These are phyloP conservation scores for Helogale parvula DNA, from an alignment of 2,113 vertebrate genomes.

Conservation along the genomic window DNA sequence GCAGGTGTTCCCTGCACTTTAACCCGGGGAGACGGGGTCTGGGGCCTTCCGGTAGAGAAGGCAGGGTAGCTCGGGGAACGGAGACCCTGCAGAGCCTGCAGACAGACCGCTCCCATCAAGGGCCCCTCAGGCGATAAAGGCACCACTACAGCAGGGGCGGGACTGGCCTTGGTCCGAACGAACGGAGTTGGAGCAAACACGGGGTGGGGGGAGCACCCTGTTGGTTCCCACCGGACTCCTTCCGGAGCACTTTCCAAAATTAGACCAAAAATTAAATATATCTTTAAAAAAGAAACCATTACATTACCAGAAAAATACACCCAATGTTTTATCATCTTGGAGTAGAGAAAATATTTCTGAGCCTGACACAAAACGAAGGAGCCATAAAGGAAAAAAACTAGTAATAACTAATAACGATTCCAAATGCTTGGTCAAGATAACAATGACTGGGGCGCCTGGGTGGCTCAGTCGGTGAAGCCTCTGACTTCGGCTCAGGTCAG, in stretches of 20 bases:
- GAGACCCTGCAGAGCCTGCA: too few relatives aligned
- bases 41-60: background rate
- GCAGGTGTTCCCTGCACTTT: background rate
- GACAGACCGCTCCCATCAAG: rapidly evolving
- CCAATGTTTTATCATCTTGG: background rate
- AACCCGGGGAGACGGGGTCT: background rate
- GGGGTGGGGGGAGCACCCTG: background rate
- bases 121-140: too few relatives aligned
- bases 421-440: background rate
- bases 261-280: background rate
- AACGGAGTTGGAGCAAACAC: background rate
- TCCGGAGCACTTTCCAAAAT: background rate
- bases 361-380: background rate
- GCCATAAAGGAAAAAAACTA: background rate
- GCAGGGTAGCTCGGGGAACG: background rate
- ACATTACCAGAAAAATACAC: background rate
- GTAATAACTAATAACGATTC: background rate
- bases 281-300: background rate
- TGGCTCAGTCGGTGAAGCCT: too few relatives aligned
- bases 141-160: background rate
- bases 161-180: background rate
- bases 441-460: too few relatives aligned
- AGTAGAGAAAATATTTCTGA: background rate
- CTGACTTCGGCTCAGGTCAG: too few relatives aligned
- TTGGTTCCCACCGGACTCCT: background rate